Evolutionary conservation across 1,140 invertebrate species (phyloP).

Genomic region (Pantala flavescens): DNA sequence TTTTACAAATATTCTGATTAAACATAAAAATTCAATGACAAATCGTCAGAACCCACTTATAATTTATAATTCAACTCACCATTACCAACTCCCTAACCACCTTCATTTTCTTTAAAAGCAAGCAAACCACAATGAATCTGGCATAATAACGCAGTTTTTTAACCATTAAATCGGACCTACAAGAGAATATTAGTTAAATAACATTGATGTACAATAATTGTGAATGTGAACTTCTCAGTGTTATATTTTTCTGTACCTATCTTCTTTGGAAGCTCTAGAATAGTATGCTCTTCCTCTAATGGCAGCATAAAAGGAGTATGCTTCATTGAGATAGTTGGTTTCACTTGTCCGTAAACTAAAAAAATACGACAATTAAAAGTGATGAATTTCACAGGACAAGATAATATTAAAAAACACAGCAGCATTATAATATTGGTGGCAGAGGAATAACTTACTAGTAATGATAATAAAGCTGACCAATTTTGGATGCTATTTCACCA

Average conservation of each 20-base stretch:
- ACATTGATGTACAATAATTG: too few relatives aligned
- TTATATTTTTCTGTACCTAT: constrained; percentile 46
- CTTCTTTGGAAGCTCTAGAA: constrained; percentile 84
- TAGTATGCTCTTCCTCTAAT: constrained; percentile 91
- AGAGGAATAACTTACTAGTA: constrained; percentile 72
- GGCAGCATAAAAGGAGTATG: constrained; percentile 92
- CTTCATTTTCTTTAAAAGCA: constrained; percentile 90
- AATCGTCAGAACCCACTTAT: too few relatives aligned
- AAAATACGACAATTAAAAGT: background rate
- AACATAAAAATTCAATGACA: too few relatives aligned
- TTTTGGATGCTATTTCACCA: constrained; percentile 96
- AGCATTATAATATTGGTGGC: background rate
- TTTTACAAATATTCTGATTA: too few relatives aligned
- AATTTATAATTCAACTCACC: constrained; percentile 30
- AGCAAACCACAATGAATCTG: constrained; percentile 91
- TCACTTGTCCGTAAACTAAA: constrained; percentile 83
- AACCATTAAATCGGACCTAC: constrained; percentile 86
- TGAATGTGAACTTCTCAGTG: too few relatives aligned
- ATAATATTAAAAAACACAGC: too few relatives aligned
- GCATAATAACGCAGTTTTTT: constrained; percentile 96
- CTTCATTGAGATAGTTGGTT: constrained; percentile 91
- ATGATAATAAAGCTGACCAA: constrained; percentile 97
- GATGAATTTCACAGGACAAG: too few relatives aligned
- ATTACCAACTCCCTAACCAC: constrained; percentile 82
- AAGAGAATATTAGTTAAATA: constrained; percentile 22